Conservation (phyloP, 2,797 vertebrate genomes). For the Cynodonichthys magdalenae region DNA sequence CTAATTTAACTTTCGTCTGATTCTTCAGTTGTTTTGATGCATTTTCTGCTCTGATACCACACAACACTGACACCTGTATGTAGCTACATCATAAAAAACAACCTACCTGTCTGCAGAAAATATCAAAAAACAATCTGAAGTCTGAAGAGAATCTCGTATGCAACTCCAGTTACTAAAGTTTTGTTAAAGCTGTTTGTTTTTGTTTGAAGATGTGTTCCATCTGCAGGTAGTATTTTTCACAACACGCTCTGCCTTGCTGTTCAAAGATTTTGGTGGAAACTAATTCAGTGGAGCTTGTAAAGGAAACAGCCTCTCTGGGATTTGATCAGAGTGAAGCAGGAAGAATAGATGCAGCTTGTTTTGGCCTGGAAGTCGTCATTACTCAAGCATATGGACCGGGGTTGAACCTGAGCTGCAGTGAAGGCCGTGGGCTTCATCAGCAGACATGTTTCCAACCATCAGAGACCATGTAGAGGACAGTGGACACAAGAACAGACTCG, state of each 20-base stretch:
- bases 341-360: constrained; percentile 47
- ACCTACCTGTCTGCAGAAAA: constrained; percentile 17
- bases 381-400: constrained; percentile 40
- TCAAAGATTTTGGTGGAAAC: constrained; percentile 36
- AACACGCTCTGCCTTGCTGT: constrained; percentile 37
- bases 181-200: constrained; percentile 41
- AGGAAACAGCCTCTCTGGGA: constrained; percentile 53
- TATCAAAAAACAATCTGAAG: constrained; percentile 17
- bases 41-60: constrained; percentile 16
- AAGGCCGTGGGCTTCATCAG: constrained; percentile 21
- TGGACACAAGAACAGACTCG: background rate
- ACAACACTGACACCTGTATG: constrained; percentile 5
- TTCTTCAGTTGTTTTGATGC: constrained; percentile 20
- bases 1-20: constrained; percentile 8
- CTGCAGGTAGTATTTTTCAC: constrained; percentile 27
- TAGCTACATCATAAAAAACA: constrained; percentile 20
- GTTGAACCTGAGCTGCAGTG: constrained; percentile 38
- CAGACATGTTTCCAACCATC: background rate
- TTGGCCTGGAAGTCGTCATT: constrained; percentile 43
- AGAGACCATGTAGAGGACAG: background rate
- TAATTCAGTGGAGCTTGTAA: constrained; percentile 49
- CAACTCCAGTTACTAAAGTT: constrained; percentile 16
- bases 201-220: constrained; percentile 41
- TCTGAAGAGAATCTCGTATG: constrained; percentile 15
- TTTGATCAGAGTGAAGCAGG: constrained; percentile 50